Evolutionary conservation across 2,888 invertebrate genomes (phyloP), one percentile per base, ranked within the genome.

Genomic region (Perithous albicinctus): DNA sequence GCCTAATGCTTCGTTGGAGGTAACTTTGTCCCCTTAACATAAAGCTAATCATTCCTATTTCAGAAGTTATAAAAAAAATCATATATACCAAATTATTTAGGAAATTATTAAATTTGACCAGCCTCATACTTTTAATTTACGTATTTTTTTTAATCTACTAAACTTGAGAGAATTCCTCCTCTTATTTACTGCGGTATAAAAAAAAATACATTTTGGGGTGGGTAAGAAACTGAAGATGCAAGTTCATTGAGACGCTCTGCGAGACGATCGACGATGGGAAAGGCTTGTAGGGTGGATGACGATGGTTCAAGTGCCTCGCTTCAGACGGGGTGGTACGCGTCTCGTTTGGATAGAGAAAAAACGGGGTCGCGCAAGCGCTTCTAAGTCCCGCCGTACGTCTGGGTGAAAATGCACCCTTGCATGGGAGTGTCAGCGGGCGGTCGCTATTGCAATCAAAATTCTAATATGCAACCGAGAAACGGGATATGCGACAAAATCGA

Each of bases 401-500:
- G 90, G 88, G 88, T 84, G 89, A 90, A 91, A 88, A 91, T 91
- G 91, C 90, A 90, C 89, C 90, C 89, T 89, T 90, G 90, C 89
- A 90, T 89, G 90, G 91, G 90, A 90, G 91, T 91, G 90, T 90
- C 90, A 87, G 86, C 88, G 86, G 87, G 88, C 87, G 89, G 89
- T 85, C 91, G 90, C 86, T 90, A 87, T 86, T 87, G 86, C 79
- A 86, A 87, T 85, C 89, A 89, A 87, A 91, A 89, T 86, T 82
- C 87, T 74, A 87, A 86, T 83, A 91, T 91, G 89, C 91, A 90
- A 86, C 88, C 91, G 75, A 88, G 89, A 82, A 91, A 88, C 78
- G 95, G 94, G 91, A 94, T 95, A 91, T 95, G 95, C 93, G 95
- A 95, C 91, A 95, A 95, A 94, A 93, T 95, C 85, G 95, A 95